Base-by-base conservation (phyloP, 2,113 vertebrate genomes). In the Poecilia latipinna region DNA sequence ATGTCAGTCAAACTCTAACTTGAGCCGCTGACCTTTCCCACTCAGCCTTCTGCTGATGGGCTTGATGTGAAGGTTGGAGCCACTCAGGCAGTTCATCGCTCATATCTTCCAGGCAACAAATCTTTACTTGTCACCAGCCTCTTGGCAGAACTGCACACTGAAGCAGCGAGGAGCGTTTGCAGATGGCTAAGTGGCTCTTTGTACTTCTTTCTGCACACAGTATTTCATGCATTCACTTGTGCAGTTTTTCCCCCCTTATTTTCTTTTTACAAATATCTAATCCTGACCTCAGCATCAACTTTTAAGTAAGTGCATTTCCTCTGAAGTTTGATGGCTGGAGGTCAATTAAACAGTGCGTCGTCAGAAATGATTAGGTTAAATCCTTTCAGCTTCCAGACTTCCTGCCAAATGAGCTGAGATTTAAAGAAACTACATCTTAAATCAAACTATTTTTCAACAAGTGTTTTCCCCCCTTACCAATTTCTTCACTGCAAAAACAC, bases 21-120 rank as follows among this genome's bases (percentile, higher is more conserved):
- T 51, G 65, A 73, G 71, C 37, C 29, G 1, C 24, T 85, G 87
- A 89, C 88, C 85, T 88, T 82, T 86, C 67, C 64, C 2, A 42
- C 26, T 44, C 68, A 37, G 69, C 69, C 61, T 72, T 78, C 78
- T 72, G 77, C 10, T 63, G 78, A 60, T 67, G 77, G 76, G 68
- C 54, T 78, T 69, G 81, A 80, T 61, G 70, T 42, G 62, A 48
- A 48, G 79, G 80, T 32, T 68, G 70, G 61, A 75, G 78, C 86
- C 87, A 80, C 90, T 89, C 87, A 88, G 85, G 3, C 51, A 57
- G 51, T n/a, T 57, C 51, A 57, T 57, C 51, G 22, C 51, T 57
- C 51, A 57, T 57, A 12, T 65, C 3, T 39, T 24, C 19, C 35
- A 12, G 19, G 62, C 62, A 64, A 11, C 31, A 64, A 64, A 31